A percentile compares a stretch with the other conserved stretches of the same genome.
Evolutionary conservation across 2,113 vertebrate genomes (phyloP).

Genomic region (Percina caprodes): DNA sequence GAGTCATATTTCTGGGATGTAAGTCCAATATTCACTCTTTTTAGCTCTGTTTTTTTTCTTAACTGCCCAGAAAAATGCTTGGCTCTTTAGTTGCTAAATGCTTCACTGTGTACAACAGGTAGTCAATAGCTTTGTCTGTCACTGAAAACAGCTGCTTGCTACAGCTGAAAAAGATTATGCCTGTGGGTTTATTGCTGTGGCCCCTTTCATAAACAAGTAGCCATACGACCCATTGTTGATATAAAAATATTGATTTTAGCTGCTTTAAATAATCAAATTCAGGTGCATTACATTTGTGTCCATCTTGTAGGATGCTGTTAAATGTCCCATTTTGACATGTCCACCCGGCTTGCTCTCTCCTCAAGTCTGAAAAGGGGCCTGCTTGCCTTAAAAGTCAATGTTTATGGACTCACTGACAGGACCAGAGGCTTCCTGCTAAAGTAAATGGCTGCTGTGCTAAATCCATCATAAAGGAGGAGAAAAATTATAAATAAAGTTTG

Average conservation of each 20-base stretch:
- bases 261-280: background rate
- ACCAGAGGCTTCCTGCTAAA: conserved; percentile 64
- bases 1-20: too few species aligned
- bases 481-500: conserved; percentile 65
- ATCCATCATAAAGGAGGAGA: conserved; percentile 66
- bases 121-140: too few species aligned
- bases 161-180: too few species aligned
- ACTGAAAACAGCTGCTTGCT: too few species aligned
- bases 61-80: background rate
- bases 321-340: conserved; percentile 28
- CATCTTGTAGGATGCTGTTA: conserved; percentile 11
- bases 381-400: conserved; percentile 74
- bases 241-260: conserved; percentile 7
- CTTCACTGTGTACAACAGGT: background rate
- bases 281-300: conserved; percentile 13
- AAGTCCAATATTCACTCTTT: too few species aligned
- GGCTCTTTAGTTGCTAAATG: background rate
- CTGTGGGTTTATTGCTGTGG: background rate
- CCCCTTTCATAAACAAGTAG: background rate
- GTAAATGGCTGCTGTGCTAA: conserved; percentile 56
- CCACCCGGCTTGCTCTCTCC: background rate
- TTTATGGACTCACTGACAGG: conserved; percentile 68
- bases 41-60: too few species aligned
- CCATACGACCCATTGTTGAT: background rate
- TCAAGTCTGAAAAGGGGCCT: conserved; percentile 28